A percentile compares a stretch with the other conserved stretches of the same genome.
Evolutionary conservation across 2,888 invertebrate species (phyloP).

Genomic region (Volucella inflata): DNA sequence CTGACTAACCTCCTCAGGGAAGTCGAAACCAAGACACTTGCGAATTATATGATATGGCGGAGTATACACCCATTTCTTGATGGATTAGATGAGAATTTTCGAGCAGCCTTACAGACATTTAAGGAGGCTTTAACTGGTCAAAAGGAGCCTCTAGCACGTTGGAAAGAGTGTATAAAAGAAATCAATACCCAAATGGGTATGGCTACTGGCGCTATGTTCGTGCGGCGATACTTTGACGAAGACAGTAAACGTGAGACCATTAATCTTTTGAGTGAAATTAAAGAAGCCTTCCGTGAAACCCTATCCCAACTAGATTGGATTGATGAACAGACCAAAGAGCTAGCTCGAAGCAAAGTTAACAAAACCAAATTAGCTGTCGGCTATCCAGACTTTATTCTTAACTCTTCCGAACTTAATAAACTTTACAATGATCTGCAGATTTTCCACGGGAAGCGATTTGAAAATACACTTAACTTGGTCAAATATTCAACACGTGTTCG

Average conservation of each 20-base stretch:
- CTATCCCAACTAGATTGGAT: constrained; percentile 94
- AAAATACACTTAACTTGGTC: constrained; percentile 91
- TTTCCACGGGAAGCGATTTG: constrained; percentile 89
- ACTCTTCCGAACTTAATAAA: constrained; percentile 90
- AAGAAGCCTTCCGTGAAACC: constrained; percentile 92
- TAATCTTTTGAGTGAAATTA: constrained; percentile 93
- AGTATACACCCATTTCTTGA: constrained; percentile 56
- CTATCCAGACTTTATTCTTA: constrained; percentile 94
- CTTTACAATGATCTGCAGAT: constrained; percentile 91
- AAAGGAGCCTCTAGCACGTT: constrained; percentile 92
- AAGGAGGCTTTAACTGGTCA: constrained; percentile 93
- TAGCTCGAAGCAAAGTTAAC: constrained; percentile 94
- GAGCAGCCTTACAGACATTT: constrained; percentile 68
- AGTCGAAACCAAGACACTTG: constrained; percentile 54
- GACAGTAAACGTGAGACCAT: constrained; percentile 87
- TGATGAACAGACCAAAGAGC: constrained; percentile 92
- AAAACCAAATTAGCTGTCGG: constrained; percentile 96
- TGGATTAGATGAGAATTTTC: constrained; percentile 71
- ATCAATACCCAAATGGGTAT: constrained; percentile 94
- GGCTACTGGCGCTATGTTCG: constrained; percentile 85
- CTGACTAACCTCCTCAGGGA: constrained; percentile 52
- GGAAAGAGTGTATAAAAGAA: constrained; percentile 94
- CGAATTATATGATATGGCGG: constrained; percentile 76
- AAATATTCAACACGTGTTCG: constrained; percentile 89
- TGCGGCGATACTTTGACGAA: constrained; percentile 86